Evolutionary conservation across 2,797 vertebrate species (phyloP).

Genomic region (Pelochelys cantorii): DNA sequence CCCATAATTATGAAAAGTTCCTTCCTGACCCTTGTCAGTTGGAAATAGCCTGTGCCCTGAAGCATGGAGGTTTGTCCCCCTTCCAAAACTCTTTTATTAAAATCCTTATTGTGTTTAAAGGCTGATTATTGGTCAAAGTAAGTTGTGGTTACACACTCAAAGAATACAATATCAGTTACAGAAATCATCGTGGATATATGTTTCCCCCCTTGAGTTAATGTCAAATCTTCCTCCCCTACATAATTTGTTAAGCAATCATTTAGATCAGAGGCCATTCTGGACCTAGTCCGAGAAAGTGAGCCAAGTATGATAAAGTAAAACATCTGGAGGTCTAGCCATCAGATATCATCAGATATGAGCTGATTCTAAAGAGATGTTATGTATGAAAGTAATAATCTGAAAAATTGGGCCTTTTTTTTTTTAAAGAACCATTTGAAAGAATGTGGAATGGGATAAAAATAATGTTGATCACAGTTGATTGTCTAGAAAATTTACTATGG

Average conservation of each 20-base stretch:
- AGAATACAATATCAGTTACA: background rate
- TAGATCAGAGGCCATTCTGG: slow-evolving; percentile 66
- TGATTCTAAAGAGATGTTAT: slow-evolving; percentile 52
- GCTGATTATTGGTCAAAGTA: background rate
- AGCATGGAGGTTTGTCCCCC: background rate
- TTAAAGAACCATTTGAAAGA: slow-evolving; percentile 53
- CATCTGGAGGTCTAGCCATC: slow-evolving; percentile 67
- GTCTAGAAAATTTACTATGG: slow-evolving; percentile 76
- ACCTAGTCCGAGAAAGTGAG: slow-evolving; percentile 54
- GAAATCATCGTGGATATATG: background rate
- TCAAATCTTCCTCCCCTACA: slow-evolving; percentile 26
- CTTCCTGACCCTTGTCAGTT: background rate
- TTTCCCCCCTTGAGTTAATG: fast-evolving
- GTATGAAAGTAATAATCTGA: slow-evolving; percentile 68
- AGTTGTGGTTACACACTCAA: background rate
- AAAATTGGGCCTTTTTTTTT: slow-evolving; percentile 52
- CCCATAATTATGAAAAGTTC: background rate
- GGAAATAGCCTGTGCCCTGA: background rate
- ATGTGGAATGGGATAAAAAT: slow-evolving; percentile 59
- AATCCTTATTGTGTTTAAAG: background rate
- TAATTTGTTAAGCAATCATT: slow-evolving; percentile 63
- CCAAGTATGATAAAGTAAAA: slow-evolving; percentile 72
- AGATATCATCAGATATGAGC: slow-evolving; percentile 71
- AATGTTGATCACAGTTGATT: slow-evolving; percentile 65
- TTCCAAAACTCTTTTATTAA: background rate